Evolutionary conservation across 53 echinoderm and acorn worm species (phyloP), one percentile per base, ranked within the genome.

Genomic region (Paracentrotus lividus): DNA sequence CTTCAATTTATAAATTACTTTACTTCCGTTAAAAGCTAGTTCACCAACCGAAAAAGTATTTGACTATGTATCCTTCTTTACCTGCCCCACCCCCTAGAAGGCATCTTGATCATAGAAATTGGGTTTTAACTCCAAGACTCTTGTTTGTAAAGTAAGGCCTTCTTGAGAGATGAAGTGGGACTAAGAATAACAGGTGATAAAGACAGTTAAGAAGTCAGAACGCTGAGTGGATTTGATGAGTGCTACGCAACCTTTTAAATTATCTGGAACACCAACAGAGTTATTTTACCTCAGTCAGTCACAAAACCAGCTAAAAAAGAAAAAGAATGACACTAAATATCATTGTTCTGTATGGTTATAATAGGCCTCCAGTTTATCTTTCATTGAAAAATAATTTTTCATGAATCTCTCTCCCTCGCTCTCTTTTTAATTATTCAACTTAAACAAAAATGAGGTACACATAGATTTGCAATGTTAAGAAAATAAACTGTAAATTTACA

Each of bases 121-220:
- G 59, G 64, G 29, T 29, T 29, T 64, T 64, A 10, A 29, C 64
- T 64, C 64, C 29, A 64, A 5, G 27, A 29, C 27, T 10, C 64
- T n/a, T 64, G 64, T 64, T 64, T 64, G 64, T 64, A 64, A 64
- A 64, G 64, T 64, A 29, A 64, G 64, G 8, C 29, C 64, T 64
- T 64, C 64, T 64, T 64, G 64, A 76, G 76, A 76, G 76, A 76
- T 42, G 15, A 23, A 76, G 76, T 40, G 76, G 76, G 76, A 42
- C 42, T 76, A 4, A 76, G 76, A 76, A 76, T 40, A 76, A 42
- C 36, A 76, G 76, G 5, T 5, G 76, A 42, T 64, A 64, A 64
- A 64, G 64, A 26, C 13, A 6, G 31, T 64, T 29, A 64, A 31
- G 31, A 26, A 64, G 64, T 64, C 64, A 64, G 64, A 10, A 8